Base-by-base conservation (phyloP, 2,113 vertebrate species). In the Dicerorhinus sumatrensis region DNA sequence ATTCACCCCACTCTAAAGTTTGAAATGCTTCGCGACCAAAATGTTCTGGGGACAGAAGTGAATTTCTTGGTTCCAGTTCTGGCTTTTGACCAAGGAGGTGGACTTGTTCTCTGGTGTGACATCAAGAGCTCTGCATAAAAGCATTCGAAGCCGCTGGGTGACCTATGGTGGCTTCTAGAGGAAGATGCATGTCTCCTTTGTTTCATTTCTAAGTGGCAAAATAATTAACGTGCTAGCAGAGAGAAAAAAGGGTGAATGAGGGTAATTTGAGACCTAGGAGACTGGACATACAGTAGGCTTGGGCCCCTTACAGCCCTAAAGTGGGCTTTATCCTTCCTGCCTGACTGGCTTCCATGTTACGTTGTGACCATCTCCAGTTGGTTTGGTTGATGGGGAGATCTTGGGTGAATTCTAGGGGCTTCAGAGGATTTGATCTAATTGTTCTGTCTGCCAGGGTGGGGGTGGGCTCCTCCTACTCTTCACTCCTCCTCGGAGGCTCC, bases 171-270 rank as follows among this genome's bases (percentile, higher is more conserved):
- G n/a, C 20, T 70, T 75, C 63, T 33, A 89, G 73, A 79, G 27
- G 72, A 89, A 80, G 48, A 58, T 76, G 25, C 25, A 6, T 7
- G 33, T 51, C 76, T 69, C 33, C 31, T 73, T 75, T 76, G 33
- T 91, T 96, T 93, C 33, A 6, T 70, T 86, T 72, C 70, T 85
- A 69, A 89, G 75, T 16, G 18, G 67, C 86, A 90, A 87, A 96
- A 80, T 21, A 94, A 62, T n/a, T 12, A 81, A 85, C 60, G 82
- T 51, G 16, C 7, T 84, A 79, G 69, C 23, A 46, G 95, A 65
- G 48, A 33, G 36, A 12, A 25, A 36, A 65, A 33, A 82, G 17
- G 6, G 23, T 65, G 51, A 67, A 27, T 33, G 65, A n/a, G 21
- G 70, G 27, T 72, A 54, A 72, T 46, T 20, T 77, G 85, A 91